phyloP scores from a whole-genome alignment of 2,888 invertebrate genomes.

The Tillus elongatus region DNA sequence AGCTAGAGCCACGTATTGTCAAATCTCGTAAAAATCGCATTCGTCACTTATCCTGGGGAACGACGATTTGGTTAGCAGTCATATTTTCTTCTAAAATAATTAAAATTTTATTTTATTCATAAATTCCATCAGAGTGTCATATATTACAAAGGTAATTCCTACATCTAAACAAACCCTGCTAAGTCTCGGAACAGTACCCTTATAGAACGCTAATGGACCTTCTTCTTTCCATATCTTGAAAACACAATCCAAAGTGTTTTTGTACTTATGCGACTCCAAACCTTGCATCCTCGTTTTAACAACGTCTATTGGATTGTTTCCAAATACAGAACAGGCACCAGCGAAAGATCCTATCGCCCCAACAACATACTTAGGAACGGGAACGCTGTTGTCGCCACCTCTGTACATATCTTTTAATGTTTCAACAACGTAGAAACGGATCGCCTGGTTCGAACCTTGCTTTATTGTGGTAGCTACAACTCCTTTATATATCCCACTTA shows the following conservation, averaged over 20 bases:
- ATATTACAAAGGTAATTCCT: conserved; percentile 98
- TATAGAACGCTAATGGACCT: conserved; percentile 93
- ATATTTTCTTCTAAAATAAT: too few relatives aligned
- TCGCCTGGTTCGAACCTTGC: conserved; percentile 98
- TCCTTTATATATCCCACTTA: conserved; percentile 85
- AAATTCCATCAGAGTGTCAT: conserved; percentile 95
- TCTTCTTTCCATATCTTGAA: conserved; percentile 87
- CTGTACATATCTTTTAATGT: conserved; percentile 85
- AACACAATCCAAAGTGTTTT: conserved; percentile 86
- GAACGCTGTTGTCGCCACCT: conserved; percentile 74
- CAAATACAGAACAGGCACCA: conserved; percentile 92
- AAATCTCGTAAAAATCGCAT: too few relatives aligned
- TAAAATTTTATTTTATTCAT: conserved; percentile 86
- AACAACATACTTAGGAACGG: conserved; percentile 79
- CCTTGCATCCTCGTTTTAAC: conserved; percentile 99
- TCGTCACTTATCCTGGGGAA: too few relatives aligned
- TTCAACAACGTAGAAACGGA: conserved; percentile 96
- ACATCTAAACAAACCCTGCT: conserved; percentile 96
- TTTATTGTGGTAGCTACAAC: conserved; percentile 92
- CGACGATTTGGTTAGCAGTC: too few relatives aligned
- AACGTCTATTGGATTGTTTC: conserved; percentile 98
- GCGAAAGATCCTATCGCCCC: conserved; percentile 90
- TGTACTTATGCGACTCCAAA: conserved; percentile 90
- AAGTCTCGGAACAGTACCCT: conserved; percentile 93
- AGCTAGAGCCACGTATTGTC: too few relatives aligned